phyloP scores from a whole-genome alignment of 2,797 vertebrate genomes.

The Fringilla coelebs region DNA sequence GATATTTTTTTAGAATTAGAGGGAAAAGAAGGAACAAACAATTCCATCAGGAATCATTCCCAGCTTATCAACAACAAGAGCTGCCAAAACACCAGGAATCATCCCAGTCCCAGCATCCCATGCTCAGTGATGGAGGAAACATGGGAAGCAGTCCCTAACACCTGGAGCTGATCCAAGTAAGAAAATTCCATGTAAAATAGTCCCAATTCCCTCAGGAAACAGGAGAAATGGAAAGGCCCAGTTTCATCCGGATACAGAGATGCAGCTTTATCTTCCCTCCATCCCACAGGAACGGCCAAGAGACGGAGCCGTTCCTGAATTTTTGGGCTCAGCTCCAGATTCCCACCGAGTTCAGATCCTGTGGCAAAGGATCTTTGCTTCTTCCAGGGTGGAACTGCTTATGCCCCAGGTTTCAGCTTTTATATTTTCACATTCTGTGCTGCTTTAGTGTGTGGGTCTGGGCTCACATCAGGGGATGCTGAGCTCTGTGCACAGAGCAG shows the following conservation, averaged over 20 bases:
- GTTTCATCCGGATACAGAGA: rapidly evolving
- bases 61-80: rapidly evolving
- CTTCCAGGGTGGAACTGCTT: not conserved
- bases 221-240: not conserved
- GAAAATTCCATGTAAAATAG: not conserved
- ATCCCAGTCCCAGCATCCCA: rapidly evolving
- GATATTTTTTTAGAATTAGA: not conserved
- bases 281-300: not conserved
- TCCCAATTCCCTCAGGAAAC: not conserved
- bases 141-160: not conserved
- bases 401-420: not conserved
- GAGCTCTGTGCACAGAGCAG: not conserved
- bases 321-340: not conserved
- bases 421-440: not conserved
- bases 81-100: not conserved
- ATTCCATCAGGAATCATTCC: not conserved
- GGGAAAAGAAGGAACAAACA: not conserved
- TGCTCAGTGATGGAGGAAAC: not conserved
- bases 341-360: rapidly evolving
- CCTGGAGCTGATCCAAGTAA: not conserved
- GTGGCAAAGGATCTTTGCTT: rapidly evolving
- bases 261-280: rapidly evolving
- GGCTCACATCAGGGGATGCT: not conserved
- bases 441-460: not conserved
- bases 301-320: rapidly evolving